phyloP scores from a whole-genome alignment of 1,140 invertebrate species.

The Drosophila tani region DNA sequence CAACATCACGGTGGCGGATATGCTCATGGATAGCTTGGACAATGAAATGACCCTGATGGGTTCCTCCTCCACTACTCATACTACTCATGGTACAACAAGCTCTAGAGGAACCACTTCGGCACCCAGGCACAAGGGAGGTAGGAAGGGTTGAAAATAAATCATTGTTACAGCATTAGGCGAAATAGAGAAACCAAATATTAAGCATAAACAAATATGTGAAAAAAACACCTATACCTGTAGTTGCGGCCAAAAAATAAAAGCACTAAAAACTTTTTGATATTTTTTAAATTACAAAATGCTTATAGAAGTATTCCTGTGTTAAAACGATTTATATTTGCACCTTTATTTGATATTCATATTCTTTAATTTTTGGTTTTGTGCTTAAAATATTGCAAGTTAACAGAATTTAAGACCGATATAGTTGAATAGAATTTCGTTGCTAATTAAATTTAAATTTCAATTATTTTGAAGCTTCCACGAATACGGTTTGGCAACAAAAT shows the following conservation, averaged over 20 bases:
- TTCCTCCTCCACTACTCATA: constrained; percentile 12
- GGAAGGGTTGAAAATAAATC: constrained; percentile 47
- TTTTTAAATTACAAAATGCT: not conserved
- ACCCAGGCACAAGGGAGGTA: constrained; percentile 48
- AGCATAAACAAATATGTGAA: not conserved
- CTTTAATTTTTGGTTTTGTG: not conserved
- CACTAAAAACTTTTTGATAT: constrained; percentile 6
- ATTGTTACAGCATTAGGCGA: constrained; percentile 11
- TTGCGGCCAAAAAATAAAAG: constrained; percentile 35
- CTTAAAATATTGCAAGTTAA: constrained; percentile 12
- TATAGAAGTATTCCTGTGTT: too few species aligned
- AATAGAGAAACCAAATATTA: constrained; percentile 8
- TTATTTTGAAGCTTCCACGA: not conserved
- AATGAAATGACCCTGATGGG: constrained; percentile 66
- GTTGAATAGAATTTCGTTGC: constrained; percentile 9
- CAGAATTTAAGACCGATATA: constrained; percentile 21
- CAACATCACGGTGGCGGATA: constrained; percentile 63
- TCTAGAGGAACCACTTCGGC: constrained; percentile 23
- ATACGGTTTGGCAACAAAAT: not conserved
- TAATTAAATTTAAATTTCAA: constrained; percentile 1
- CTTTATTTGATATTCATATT: constrained; percentile 32
- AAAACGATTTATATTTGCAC: constrained; percentile 1
- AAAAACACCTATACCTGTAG: constrained; percentile 14
- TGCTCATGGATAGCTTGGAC: constrained; percentile 64
- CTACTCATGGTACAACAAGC: constrained; percentile 18